Evolutionary conservation across 2,113 vertebrate species (phyloP), one percentile per base, ranked within the genome.

Genomic region (Cryptotis parvus): DNA sequence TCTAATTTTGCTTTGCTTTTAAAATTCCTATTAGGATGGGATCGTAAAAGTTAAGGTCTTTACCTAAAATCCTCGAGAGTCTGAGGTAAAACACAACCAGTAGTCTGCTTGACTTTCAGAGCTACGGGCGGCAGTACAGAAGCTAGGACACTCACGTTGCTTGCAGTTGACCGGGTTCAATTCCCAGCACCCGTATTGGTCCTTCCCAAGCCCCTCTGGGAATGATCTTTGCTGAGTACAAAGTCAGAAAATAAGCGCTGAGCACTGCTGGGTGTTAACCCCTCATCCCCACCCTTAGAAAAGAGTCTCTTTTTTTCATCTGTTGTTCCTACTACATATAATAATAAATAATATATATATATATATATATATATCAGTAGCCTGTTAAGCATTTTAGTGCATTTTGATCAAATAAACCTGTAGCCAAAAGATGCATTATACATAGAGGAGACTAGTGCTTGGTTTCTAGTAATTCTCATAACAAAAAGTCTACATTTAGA

Each of bases 401-500:
- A 55, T 33, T 90, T 91, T 79, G 74, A 75, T 37, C 84, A 93
- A 75, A 55, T 63, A 79, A 83, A 61, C 26, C 14, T 49, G 69
- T 24, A 81, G n/a, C 70, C 43, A 12, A 77, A 77, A 84, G 61
- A 73, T 61, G 18, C 9, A 35, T 84, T 81, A 4, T 15, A 18
- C 9, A 68, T 31, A 68, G 45, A 73, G 26, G 18, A 79, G 55
- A 75, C 24, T 33, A 70, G 8, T 52, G 26, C 37, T 20, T 76
- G 83, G 37, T 52, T 49, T 49, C 14, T n/a, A n/a, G n/a, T n/a
- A n/a, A n/a, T n/a, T n/a, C n/a, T n/a, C n/a, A n/a, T n/a, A n/a
- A n/a, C n/a, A n/a, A n/a, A n/a, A n/a, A n/a, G n/a, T 43, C 22
- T 94, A 16, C 41, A 6, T 73, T 61, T 86, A 58, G 39, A 63